These are phyloP conservation scores for Phrynosoma platyrhinos DNA, from an alignment of 2,113 vertebrate genomes.

Conservation along the genomic window DNA sequence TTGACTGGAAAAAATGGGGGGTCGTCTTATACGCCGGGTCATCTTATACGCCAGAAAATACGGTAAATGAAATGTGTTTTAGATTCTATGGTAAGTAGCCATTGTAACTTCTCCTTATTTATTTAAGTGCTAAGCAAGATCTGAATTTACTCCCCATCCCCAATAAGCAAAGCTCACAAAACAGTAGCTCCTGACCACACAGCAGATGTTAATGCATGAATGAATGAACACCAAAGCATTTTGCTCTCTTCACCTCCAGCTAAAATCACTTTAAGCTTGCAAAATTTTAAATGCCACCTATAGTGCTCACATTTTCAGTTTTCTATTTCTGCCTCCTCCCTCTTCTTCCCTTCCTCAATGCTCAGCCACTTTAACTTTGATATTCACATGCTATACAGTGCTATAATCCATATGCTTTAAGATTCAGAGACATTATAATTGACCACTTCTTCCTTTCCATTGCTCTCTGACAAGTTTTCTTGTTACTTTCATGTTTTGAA, in stretches of 20 bases:
- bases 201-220: too few relatives aligned
- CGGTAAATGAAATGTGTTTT: too few relatives aligned
- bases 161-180: too few relatives aligned
- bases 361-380: constrained; percentile 47
- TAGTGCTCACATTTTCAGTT: constrained; percentile 32
- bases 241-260: constrained; percentile 49
- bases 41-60: too few relatives aligned
- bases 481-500: constrained; percentile 67
- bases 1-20: too few relatives aligned
- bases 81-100: too few relatives aligned
- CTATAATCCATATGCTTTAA: constrained; percentile 56
- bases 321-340: neutral
- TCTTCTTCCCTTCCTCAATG: constrained; percentile 1
- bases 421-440: constrained; percentile 57
- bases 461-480: constrained; percentile 34
- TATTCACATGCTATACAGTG: constrained; percentile 44
- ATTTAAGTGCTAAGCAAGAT: too few relatives aligned
- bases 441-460: constrained; percentile 48
- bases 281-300: constrained; percentile 56
- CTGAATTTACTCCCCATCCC: too few relatives aligned
- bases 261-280: constrained; percentile 58
- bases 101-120: too few relatives aligned
- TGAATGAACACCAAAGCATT: constrained; percentile 1
- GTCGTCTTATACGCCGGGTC: too few relatives aligned
- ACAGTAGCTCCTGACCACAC: too few relatives aligned